Conservation (phyloP, 2,797 vertebrate genomes). For the Tangara arthus region DNA sequence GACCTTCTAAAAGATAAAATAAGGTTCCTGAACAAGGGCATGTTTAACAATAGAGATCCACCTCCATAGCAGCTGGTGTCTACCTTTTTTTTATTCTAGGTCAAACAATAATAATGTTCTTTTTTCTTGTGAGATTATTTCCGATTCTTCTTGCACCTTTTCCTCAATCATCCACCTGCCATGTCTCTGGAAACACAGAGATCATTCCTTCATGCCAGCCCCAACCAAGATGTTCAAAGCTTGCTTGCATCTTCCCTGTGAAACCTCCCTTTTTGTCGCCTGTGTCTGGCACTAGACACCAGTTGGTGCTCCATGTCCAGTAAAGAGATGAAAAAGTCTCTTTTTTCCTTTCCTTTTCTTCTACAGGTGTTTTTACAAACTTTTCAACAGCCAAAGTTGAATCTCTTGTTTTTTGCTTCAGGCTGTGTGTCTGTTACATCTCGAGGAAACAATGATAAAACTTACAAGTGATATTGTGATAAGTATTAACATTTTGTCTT, state of each 20-base stretch:
- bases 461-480: fast-evolving
- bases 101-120: background rate
- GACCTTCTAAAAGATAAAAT: background rate
- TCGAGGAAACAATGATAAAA: background rate
- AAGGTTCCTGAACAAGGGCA: background rate
- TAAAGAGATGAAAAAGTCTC: background rate
- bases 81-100: background rate
- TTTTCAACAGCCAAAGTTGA: background rate
- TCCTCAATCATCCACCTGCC: background rate
- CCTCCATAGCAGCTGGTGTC: background rate
- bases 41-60: background rate
- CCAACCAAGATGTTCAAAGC: background rate
- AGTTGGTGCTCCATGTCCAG: background rate
- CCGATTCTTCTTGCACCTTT: background rate
- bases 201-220: background rate
- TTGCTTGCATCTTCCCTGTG: background rate
- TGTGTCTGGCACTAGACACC: background rate
- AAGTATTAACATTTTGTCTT: background rate
- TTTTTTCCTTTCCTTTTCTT: background rate
- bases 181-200: background rate
- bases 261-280: background rate
- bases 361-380: background rate
- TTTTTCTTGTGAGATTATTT: background rate
- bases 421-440: background rate
- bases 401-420: background rate